Evolutionary conservation across 2,797 vertebrate genomes (phyloP).

Genomic region (Melanotaenia maccullochi): DNA sequence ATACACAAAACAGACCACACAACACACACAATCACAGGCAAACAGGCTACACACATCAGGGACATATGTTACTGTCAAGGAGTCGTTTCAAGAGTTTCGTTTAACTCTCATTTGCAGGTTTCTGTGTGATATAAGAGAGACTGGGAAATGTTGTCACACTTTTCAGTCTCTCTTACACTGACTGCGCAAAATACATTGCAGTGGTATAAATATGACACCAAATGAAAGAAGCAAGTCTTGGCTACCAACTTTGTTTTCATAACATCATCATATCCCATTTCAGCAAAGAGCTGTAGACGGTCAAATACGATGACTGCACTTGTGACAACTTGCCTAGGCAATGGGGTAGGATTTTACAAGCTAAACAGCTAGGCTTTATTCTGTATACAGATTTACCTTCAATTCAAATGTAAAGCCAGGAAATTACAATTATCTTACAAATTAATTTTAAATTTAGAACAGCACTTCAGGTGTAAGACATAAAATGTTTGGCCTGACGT

Average conservation of each 20-base stretch:
- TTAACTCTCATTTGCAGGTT: background rate
- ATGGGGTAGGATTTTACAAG: background rate
- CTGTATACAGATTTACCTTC: background rate
- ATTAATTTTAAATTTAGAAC: background rate
- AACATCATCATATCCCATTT: background rate
- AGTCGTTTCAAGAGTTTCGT: background rate
- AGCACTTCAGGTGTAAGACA: background rate
- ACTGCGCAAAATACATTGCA: background rate
- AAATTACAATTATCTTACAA: background rate
- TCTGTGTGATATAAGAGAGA: background rate
- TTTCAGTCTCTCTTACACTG: background rate
- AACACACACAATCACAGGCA: conserved; percentile 51
- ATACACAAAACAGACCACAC: conserved; percentile 74
- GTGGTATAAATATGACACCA: background rate
- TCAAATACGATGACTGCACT: background rate
- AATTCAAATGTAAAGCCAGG: background rate
- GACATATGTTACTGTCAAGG: conserved; percentile 3
- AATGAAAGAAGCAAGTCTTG: background rate
- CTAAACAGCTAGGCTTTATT: background rate
- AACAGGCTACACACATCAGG: conserved; percentile 14
- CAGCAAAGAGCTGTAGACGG: background rate
- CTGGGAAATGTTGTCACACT: background rate
- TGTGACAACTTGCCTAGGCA: background rate
- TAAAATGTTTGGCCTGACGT: background rate
- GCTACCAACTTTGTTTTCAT: conserved; percentile 1